A percentile compares a stretch with the other conserved stretches of the same genome.
These are phyloP conservation scores for Talpa occidentalis DNA, from an alignment of 2,113 vertebrate genomes.

Conservation along the genomic window DNA sequence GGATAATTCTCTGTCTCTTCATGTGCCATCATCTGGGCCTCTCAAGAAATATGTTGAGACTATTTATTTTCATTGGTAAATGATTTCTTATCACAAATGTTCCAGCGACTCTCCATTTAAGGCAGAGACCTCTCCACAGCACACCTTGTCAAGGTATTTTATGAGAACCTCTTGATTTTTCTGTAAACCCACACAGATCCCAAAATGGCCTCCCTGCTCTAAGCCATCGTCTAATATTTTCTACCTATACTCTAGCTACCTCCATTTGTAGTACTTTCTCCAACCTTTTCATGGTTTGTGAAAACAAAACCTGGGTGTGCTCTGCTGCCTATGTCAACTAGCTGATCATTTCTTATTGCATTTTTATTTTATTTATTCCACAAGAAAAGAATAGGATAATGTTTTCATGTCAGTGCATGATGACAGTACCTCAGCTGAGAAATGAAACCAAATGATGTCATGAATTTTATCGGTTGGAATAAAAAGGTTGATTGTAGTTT, in stretches of 20 bases:
- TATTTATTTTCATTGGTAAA: not conserved
- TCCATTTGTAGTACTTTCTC: not conserved
- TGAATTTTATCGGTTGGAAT: slow-evolving; percentile 43
- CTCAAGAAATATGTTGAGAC: not conserved
- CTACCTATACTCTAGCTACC: accelerated
- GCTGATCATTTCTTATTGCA: not conserved
- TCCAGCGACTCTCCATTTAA: not conserved
- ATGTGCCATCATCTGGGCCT: accelerated
- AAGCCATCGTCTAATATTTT: not conserved
- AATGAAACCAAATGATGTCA: not conserved
- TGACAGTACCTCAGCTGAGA: not conserved
- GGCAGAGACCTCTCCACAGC: not conserved
- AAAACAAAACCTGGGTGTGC: not conserved
- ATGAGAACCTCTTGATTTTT: not conserved
- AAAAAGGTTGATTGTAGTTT: slow-evolving; percentile 72
- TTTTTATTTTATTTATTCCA: not conserved
- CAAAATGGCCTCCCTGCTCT: too few relatives aligned
- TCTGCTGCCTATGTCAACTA: not conserved
- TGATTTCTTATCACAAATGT: not conserved
- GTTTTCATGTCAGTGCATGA: not conserved
- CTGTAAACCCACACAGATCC: not conserved
- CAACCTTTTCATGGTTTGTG: not conserved
- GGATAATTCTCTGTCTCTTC: not conserved
- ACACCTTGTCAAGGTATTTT: not conserved
- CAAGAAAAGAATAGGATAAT: not conserved